A percentile compares a stretch with the other conserved stretches of the same genome.
phyloP scores from a whole-genome alignment of 2,888 invertebrate species.

The Coelogynopora nodosa region DNA sequence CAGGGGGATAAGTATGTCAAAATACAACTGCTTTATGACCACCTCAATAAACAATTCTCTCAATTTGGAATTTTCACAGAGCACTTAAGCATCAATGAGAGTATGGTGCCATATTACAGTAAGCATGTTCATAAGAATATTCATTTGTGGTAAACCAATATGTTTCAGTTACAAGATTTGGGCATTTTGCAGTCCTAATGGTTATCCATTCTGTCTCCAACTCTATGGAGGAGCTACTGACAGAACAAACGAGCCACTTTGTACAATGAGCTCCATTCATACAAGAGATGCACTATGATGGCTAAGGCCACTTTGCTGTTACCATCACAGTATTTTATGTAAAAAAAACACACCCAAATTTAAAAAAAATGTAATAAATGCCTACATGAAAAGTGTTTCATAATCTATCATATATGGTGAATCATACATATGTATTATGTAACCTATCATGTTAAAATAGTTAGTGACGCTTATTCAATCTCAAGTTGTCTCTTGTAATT shows the following conservation, averaged over 20 bases:
- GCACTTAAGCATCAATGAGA: not conserved
- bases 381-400: not conserved
- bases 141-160: not conserved
- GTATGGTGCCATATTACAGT: not conserved
- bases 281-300: not conserved
- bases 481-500: not conserved
- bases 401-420: not conserved
- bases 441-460: too few species aligned
- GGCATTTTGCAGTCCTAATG: not conserved
- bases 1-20: not conserved
- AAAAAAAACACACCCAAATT: not conserved
- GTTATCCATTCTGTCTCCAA: conserved; percentile 29
- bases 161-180: not conserved
- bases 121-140: not conserved
- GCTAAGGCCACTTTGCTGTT: not conserved
- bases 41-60: not conserved
- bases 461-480: not conserved
- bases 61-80: not conserved
- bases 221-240: not conserved
- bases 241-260: conserved; percentile 3
- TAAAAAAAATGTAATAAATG: not conserved
- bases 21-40: not conserved
- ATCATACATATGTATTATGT: too few species aligned
- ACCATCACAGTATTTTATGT: too few species aligned
- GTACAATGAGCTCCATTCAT: not conserved